These are phyloP conservation scores for Dasypogon diadema DNA, from an alignment of 2,888 invertebrate species.

Conservation along the genomic window DNA sequence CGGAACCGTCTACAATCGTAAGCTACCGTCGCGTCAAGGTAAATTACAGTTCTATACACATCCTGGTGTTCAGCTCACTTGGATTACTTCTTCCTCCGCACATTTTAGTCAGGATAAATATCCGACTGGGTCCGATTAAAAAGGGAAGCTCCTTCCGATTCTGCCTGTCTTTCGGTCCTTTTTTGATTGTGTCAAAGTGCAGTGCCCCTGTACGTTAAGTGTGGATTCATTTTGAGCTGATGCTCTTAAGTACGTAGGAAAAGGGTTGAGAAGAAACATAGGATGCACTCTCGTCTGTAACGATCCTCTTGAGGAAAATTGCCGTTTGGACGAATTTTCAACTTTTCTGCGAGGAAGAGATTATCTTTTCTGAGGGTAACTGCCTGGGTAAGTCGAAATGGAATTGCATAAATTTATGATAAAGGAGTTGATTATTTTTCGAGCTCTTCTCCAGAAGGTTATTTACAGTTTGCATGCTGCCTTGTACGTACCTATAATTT, in stretches of 20 bases:
- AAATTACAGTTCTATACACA: too few relatives aligned
- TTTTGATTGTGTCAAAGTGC: slow-evolving; percentile 43
- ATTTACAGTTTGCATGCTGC: background rate
- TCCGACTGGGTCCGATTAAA: slow-evolving; percentile 36
- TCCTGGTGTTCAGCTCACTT: too few relatives aligned
- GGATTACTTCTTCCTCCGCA: background rate
- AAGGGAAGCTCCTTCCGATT: slow-evolving; percentile 36
- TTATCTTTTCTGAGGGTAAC: slow-evolving; percentile 5
- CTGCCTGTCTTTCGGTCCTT: slow-evolving; percentile 2
- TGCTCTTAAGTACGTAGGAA: slow-evolving; percentile 21
- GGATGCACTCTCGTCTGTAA: slow-evolving; percentile 31
- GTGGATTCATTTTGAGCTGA: slow-evolving; percentile 34
- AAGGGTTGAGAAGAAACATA: slow-evolving; percentile 19
- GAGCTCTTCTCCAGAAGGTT: background rate
- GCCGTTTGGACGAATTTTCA: slow-evolving; percentile 32
- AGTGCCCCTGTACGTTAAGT: slow-evolving; percentile 32
- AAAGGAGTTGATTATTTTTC: slow-evolving; percentile 33
- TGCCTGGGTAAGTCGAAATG: slow-evolving; percentile 23
- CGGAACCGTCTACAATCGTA: too few relatives aligned
- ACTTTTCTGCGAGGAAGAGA: background rate
- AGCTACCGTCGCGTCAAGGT: too few relatives aligned
- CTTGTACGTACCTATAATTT: background rate
- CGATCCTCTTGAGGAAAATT: slow-evolving; percentile 35
- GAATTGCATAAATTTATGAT: slow-evolving; percentile 37
- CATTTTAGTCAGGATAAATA: slow-evolving; percentile 7